Evolutionary conservation across 2,888 invertebrate species (phyloP).

Genomic region (Ptycholaimellus sp.): DNA sequence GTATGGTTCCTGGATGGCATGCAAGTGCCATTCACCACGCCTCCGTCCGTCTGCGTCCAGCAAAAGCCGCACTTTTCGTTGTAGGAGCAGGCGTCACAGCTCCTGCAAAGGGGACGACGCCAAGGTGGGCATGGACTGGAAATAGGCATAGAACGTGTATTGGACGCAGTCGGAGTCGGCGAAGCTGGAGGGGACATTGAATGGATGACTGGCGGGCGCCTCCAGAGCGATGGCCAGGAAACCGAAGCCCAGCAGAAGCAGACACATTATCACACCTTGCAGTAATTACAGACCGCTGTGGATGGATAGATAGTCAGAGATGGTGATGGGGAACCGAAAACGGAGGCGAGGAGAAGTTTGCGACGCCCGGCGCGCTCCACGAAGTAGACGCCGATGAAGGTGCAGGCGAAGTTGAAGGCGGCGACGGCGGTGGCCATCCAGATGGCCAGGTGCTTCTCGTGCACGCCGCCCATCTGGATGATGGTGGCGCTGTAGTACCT

Average conservation of each 20-base stretch:
- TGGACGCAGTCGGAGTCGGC: too few species aligned
- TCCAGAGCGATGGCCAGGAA: constrained; percentile 17
- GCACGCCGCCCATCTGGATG: constrained; percentile 29
- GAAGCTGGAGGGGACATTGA: too few species aligned
- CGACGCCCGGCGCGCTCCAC: constrained; percentile 32
- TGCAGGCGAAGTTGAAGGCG: constrained; percentile 29
- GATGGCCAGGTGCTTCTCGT: constrained; percentile 25
- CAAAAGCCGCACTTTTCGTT: constrained; percentile 3
- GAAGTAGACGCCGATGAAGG: constrained; percentile 27
- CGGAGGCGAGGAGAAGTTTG: constrained; percentile 17
- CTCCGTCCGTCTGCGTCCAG: not conserved
- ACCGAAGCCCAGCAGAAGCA: constrained; percentile 27
- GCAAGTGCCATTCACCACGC: too few species aligned
- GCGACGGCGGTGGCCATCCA: constrained; percentile 31
- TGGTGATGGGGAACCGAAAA: constrained; percentile 17
- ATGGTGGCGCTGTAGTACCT: constrained; percentile 35
- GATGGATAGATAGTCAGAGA: too few species aligned
- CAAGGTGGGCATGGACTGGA: too few species aligned
- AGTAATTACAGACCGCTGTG: too few species aligned
- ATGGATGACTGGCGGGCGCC: not conserved
- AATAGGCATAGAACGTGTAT: too few species aligned
- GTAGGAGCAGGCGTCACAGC: constrained; percentile 3
- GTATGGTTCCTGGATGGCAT: too few species aligned
- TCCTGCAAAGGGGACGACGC: too few species aligned
- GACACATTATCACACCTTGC: constrained; percentile 27